Evolutionary conservation across 1,140 invertebrate species (phyloP), one percentile per base, ranked within the genome.

Genomic region (Aleiodes sp.): DNA sequence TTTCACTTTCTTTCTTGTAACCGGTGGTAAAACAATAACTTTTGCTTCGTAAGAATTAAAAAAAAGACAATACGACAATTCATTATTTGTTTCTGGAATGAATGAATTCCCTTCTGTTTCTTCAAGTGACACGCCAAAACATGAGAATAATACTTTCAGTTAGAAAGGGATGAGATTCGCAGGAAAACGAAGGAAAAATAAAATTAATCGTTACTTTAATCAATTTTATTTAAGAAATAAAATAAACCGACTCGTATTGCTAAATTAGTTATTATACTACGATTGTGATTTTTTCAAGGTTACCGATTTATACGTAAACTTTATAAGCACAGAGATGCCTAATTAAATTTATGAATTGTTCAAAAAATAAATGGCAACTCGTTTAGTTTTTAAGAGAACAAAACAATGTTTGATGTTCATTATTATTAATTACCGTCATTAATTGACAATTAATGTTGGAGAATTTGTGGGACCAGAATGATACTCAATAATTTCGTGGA

Each of bases 271-370:
- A n/a, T n/a, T 59, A 64, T 75, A 77, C 76, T 76, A 79, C 78
- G 82, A 85, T 80, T 84, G 81, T 83, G 82, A 84, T 86, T 83
- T 84, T 75, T 82, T 78, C 77, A 80, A 84, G 83, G 83, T 85
- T 84, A 85, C 83, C 81, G 80, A 84, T 82, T 82, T 81, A 79
- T 64, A 71, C 46, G 46, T 52, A 52, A 52, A 46, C 31, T 35
- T n/a, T 46, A 46, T n/a, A 46, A 16, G 41, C 41, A 46, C 41
- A 16, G 8, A 6, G 31, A 35, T 6, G 31, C 31, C 31, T 10
- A 35, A 4, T 6, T 6, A 35, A 35, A 35, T n/a, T n/a, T n/a
- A n/a, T n/a, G n/a, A 35, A 35, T 35, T 35, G 10, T 35, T 35
- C 4, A 6, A 35, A 35, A 35, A 35, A 35, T 35, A 35, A 35